Evolutionary conservation across 2,888 invertebrate genomes (phyloP).

Genomic region (Ceramica pisi): DNA sequence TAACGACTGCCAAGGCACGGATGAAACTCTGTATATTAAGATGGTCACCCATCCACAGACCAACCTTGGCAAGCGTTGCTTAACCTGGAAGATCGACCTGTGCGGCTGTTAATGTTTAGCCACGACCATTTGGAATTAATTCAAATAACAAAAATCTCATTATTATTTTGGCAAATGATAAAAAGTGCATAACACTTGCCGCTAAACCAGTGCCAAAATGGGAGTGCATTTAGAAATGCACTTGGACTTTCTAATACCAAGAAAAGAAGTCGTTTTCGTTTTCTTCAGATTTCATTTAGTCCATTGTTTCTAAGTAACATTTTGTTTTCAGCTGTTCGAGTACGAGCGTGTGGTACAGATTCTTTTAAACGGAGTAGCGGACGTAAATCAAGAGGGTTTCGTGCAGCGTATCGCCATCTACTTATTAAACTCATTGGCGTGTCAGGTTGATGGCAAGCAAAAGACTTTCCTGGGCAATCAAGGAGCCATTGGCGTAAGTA

Average conservation of each 20-base stretch:
- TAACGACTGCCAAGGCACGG: too few species aligned
- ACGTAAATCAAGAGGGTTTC: conserved; percentile 96
- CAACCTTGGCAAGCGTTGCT: too few species aligned
- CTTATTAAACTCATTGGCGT: conserved; percentile 98
- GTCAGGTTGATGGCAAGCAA: conserved; percentile 98
- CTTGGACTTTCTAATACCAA: neutral
- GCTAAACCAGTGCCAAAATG: neutral
- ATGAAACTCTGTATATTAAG: too few species aligned
- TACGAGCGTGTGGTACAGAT: conserved; percentile 96
- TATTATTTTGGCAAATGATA: neutral
- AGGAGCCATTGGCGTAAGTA: conserved; percentile 95
- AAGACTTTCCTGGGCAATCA: conserved; percentile 97
- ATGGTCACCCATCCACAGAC: too few species aligned
- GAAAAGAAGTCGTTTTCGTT: too few species aligned
- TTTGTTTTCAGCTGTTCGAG: conserved; percentile 94
- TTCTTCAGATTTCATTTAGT: neutral
- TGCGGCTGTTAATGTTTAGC: too few species aligned
- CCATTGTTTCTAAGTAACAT: neutral
- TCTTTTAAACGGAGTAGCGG: conserved; percentile 95
- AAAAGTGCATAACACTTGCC: neutral
- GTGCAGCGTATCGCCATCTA: conserved; percentile 98
- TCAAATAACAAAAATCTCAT: neutral
- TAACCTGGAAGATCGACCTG: too few species aligned
- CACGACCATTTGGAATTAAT: neutral
- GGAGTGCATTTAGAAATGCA: neutral